Evolutionary conservation across 2,888 invertebrate genomes (phyloP).

Genomic region (Scaptomyza tumidula): DNA sequence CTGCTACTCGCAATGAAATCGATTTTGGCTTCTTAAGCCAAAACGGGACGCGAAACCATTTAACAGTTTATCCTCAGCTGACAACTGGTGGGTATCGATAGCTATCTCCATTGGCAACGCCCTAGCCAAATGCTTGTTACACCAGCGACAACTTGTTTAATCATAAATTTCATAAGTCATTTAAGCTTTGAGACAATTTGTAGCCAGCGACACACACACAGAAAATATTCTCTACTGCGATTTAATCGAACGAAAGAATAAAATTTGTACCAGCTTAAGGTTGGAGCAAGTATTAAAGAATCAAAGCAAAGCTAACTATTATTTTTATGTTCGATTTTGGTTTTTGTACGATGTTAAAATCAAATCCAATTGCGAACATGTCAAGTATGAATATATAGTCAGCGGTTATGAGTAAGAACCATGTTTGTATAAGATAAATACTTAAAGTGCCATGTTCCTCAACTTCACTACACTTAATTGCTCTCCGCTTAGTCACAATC

Average conservation of each 20-base stretch:
- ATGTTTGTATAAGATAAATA: too few relatives aligned
- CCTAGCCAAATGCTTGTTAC: conserved; percentile 50
- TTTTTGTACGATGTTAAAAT: too few relatives aligned
- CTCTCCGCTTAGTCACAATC: neutral
- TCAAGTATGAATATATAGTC: too few relatives aligned
- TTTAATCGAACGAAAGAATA: conserved; percentile 4
- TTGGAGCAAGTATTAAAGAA: neutral
- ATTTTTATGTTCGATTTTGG: too few relatives aligned
- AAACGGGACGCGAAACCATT: conserved; percentile 58
- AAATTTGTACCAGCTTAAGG: neutral
- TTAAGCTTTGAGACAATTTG: conserved; percentile 56
- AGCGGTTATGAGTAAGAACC: neutral
- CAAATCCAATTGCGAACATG: too few relatives aligned
- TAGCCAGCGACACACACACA: neutral
- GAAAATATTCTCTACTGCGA: neutral
- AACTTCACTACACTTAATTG: neutral
- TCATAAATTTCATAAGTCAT: conserved; percentile 71
- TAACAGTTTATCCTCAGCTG: conserved; percentile 71
- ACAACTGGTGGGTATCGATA: conserved; percentile 31
- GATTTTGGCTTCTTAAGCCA: conserved; percentile 64
- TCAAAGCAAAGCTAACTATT: neutral
- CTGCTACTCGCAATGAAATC: conserved; percentile 46
- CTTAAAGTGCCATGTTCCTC: neutral
- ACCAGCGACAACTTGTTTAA: conserved; percentile 71
- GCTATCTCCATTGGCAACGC: conserved; percentile 32